These are phyloP conservation scores for Hyles euphorbiae DNA, from an alignment of 1,140 invertebrate species.

Conservation along the genomic window DNA sequence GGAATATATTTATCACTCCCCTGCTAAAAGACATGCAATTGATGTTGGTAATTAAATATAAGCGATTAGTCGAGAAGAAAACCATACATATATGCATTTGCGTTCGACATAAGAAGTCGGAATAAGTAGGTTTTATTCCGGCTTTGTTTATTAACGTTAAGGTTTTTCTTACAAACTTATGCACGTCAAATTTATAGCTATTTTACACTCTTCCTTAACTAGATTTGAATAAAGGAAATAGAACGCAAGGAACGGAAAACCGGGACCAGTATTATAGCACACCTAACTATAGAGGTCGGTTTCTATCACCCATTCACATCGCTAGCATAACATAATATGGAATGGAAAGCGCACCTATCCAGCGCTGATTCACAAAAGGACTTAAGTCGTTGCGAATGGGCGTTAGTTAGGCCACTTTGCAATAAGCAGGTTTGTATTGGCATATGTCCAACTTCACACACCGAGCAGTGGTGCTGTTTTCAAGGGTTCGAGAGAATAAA, in stretches of 20 bases:
- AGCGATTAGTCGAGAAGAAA: too few species aligned
- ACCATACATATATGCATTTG: too few species aligned
- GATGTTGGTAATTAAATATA: too few species aligned
- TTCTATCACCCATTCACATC: slow-evolving; percentile 15
- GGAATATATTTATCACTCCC: not conserved
- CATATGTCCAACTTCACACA: slow-evolving; percentile 51
- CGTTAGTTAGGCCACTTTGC: slow-evolving; percentile 15
- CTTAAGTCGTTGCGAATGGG: slow-evolving; percentile 14
- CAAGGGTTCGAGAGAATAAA: slow-evolving; percentile 44
- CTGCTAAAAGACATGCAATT: not conserved
- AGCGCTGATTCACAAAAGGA: slow-evolving; percentile 17
- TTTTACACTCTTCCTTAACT: too few species aligned
- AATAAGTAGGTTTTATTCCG: too few species aligned
- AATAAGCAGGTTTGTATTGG: slow-evolving; percentile 27
- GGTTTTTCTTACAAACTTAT: too few species aligned
- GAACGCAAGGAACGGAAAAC: too few species aligned
- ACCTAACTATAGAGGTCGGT: slow-evolving; percentile 2
- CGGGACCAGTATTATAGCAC: not conserved
- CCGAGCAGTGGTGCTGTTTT: slow-evolving; percentile 41
- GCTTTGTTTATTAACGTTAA: too few species aligned
- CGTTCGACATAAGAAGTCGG: too few species aligned
- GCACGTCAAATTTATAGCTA: too few species aligned
- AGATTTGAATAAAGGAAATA: too few species aligned
- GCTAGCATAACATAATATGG: slow-evolving; percentile 7
- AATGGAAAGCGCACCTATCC: slow-evolving; percentile 16